Evolutionary conservation across 1,140 invertebrate species (phyloP).

Genomic region (Sesamia nonagrioides): DNA sequence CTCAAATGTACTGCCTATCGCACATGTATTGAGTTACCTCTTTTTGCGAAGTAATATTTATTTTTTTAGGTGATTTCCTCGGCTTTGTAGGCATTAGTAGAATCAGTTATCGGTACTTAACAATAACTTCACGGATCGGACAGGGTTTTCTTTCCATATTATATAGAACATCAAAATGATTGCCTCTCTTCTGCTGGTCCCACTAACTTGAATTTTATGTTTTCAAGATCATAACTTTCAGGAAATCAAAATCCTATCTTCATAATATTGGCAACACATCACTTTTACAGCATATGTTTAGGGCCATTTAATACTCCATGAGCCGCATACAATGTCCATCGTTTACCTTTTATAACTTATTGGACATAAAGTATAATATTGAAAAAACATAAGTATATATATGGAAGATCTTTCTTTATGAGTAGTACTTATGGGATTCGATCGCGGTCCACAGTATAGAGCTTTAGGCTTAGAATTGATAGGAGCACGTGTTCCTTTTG

Average conservation of each 20-base stretch:
- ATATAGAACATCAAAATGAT: not conserved
- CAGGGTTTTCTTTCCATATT: too few species aligned
- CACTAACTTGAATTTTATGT: not conserved
- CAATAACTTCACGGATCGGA: too few species aligned
- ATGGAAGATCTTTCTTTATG: slow-evolving; percentile 21
- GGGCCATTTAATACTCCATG: slow-evolving; percentile 36
- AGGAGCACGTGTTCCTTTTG: not conserved
- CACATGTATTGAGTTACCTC: too few species aligned
- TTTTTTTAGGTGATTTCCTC: too few species aligned
- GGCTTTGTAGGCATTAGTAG: too few species aligned
- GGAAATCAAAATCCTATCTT: slow-evolving; percentile 31
- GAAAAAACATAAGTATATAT: slow-evolving; percentile 16
- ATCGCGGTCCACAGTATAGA: not conserved
- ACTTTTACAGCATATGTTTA: slow-evolving; percentile 40
- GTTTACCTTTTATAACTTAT: slow-evolving; percentile 21
- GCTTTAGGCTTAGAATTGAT: not conserved
- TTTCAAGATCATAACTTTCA: slow-evolving; percentile 5
- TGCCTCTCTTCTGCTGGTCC: not conserved
- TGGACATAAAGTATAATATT: slow-evolving; percentile 27
- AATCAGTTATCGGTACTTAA: too few species aligned
- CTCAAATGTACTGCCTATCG: too few species aligned
- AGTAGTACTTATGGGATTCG: not conserved
- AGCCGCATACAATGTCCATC: slow-evolving; percentile 34
- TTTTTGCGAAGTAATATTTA: too few species aligned
- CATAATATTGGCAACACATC: slow-evolving; percentile 39